A percentile compares a stretch with the other conserved stretches of the same genome.
These are phyloP conservation scores for Brachyistius frenatus DNA, from an alignment of 2,113 vertebrate genomes.

Conservation along the genomic window DNA sequence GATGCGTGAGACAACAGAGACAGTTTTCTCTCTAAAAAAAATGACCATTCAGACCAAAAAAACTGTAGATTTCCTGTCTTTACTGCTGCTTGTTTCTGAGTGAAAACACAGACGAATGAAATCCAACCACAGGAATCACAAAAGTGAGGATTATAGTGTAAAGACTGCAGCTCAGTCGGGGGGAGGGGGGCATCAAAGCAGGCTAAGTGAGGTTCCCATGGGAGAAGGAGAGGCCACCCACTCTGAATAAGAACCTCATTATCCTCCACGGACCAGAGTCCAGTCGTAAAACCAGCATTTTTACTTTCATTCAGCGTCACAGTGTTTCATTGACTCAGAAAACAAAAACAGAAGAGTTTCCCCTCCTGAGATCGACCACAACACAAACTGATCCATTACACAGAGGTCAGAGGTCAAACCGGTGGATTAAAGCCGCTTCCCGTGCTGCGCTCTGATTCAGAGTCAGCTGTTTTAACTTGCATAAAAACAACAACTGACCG, in stretches of 20 bases:
- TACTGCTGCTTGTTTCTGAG: no score
- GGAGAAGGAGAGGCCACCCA: conserved; percentile 34
- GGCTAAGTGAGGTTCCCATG: conserved; percentile 49
- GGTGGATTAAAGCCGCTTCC: no score
- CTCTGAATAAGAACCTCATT: conserved; percentile 54
- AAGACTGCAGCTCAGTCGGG: conserved; percentile 17
- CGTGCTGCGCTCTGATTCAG: no score
- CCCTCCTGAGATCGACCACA: no score
- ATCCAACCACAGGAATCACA: not conserved
- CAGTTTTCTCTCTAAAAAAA: no score
- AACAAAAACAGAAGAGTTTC: no score
- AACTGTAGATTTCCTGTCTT: no score
- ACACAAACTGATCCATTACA: not conserved
- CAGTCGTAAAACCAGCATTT: not conserved
- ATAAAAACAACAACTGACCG: no score
- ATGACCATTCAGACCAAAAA: no score
- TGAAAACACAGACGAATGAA: no score
- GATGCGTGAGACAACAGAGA: no score
- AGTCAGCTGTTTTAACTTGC: no score
- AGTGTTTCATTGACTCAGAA: not conserved
- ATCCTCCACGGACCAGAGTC: conserved; percentile 9
- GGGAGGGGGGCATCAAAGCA: conserved; percentile 39
- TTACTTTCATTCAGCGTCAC: not conserved
- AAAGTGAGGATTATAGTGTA: conserved; percentile 40
- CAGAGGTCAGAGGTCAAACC: conserved; percentile 32